phyloP scores from a whole-genome alignment of 2,888 invertebrate genomes.

The Melieria omissa region DNA sequence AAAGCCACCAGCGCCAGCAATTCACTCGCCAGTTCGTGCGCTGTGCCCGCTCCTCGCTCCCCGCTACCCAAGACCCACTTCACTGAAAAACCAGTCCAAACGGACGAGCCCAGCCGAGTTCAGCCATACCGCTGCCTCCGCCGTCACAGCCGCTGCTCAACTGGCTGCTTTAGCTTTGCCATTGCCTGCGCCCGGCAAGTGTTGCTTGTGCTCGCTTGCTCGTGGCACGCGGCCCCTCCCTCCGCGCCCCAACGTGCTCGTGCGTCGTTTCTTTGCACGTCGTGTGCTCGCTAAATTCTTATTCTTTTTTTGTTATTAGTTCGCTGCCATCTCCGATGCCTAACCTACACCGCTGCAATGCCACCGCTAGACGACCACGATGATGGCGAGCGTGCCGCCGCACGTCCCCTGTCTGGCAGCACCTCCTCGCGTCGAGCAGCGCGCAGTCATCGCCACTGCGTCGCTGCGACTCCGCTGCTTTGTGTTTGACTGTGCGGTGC shows the following conservation, averaged over 20 bases:
- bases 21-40: conserved; percentile 41
- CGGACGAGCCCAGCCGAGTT: not conserved
- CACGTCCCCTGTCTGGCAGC: conserved; percentile 32
- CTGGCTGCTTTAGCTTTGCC: not conserved
- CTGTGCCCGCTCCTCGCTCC: conserved; percentile 27
- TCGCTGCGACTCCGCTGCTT: conserved; percentile 10
- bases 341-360: not conserved
- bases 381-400: conserved; percentile 24
- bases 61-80: too few species aligned
- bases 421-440: conserved; percentile 15
- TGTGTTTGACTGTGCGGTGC: not conserved
- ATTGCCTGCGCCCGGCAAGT: not conserved
- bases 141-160: conserved; percentile 25
- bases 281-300: too few species aligned
- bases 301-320: too few species aligned
- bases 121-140: conserved; percentile 16
- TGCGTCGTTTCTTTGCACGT: too few species aligned
- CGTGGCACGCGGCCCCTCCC: conserved; percentile 3
- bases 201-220: not conserved
- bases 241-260: not conserved
- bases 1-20: conserved; percentile 53
- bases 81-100: too few species aligned
- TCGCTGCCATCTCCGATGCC: too few species aligned
- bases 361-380: conserved; percentile 6
- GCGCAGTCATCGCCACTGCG: conserved; percentile 23